Evolutionary conservation across 2,888 invertebrate genomes (phyloP), one percentile per base, ranked within the genome.

Genomic region (Trachelus stipa): DNA sequence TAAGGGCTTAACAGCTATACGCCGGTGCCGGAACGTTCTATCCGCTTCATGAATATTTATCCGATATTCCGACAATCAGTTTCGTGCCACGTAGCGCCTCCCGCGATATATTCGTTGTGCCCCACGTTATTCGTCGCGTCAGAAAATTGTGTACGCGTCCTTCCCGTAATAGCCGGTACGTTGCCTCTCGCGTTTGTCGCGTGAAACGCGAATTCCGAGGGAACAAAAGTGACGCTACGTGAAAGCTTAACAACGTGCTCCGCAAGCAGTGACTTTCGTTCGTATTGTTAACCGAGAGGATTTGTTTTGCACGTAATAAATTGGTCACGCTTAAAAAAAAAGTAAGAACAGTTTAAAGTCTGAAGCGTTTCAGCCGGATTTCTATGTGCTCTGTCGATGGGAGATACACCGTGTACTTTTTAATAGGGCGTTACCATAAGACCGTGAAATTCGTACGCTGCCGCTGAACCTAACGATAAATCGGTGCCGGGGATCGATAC

Each of bases 11-110:
- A 37, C 40, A 74, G 31, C 74, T 34, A 74, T 40, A 30, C 74
- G 11, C 40, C 37, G 37, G 37, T 31, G 35, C 40, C 31, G 15
- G 11, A 15, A 40, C 30, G 68, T 23, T 34, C 12, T 56, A 56
- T 23, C 33, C 75, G 56, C 4, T 37, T 76, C 35, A 76, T 76
- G 76, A 76, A 76, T 76, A 76, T 76, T 76, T 76, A 76, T 76
- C 37, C n/a, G 40, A 37, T 23, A 56, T 56, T 23, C 56, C 23
- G 9, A 23, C 23, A 56, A 56, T 56, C 56, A 56, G 56, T 56
- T 23, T 56, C 23, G 23, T 56, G 56, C 56, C 23, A 56, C 56
- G 15, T 56, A 56, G 23, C 23, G 56, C 23, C 56, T 56, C 23
- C 56, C 56, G 23, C 56, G 56, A 23, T 23, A 56, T 56, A 23